phyloP scores from a whole-genome alignment of 2,113 vertebrate species.

The Illadopsis cleaveri region DNA sequence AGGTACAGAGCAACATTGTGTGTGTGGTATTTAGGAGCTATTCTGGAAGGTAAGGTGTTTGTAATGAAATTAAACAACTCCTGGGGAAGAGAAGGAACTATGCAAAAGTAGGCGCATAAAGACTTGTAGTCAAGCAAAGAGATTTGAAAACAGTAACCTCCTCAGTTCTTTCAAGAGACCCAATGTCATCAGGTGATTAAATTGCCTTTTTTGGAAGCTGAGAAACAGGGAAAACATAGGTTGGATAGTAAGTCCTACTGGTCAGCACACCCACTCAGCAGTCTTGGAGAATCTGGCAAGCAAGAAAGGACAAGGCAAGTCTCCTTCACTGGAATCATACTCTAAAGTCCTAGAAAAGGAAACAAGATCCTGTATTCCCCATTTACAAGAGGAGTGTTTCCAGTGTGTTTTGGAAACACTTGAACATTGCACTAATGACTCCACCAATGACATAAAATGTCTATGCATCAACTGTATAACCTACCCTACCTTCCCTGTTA shows the following conservation, averaged over 20 bases:
- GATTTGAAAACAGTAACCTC: not conserved
- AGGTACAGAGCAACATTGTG: not conserved
- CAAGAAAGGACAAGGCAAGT: not conserved
- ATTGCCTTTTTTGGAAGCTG: not conserved
- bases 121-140: not conserved
- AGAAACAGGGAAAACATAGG: not conserved
- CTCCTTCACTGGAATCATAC: not conserved
- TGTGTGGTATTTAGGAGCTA: not conserved
- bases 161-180: not conserved
- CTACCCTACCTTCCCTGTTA: rapidly evolving
- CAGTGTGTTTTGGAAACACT: not conserved
- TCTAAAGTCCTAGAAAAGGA: not conserved
- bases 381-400: not conserved
- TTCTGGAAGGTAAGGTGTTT: not conserved
- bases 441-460: not conserved
- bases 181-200: not conserved
- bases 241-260: not conserved
- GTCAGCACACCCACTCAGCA: not conserved
- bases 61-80: not conserved
- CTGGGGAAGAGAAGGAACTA: not conserved
- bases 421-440: not conserved
- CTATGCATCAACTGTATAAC: not conserved
- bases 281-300: not conserved
- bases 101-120: not conserved
- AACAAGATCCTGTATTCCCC: rapidly evolving